Conservation (phyloP, 2,797 vertebrate species). For the Odontamblyopus rebecca region DNA sequence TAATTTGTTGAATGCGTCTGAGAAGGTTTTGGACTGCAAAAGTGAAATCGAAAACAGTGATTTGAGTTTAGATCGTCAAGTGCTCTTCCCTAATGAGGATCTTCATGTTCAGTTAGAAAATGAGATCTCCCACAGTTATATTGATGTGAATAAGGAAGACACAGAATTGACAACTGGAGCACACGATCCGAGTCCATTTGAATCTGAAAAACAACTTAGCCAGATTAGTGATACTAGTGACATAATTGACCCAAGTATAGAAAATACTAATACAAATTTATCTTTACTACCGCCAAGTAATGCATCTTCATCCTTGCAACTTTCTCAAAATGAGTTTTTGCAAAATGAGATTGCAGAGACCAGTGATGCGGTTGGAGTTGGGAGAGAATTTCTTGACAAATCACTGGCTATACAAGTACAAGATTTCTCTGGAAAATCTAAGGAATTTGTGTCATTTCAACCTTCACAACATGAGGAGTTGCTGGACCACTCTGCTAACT, state of each 20-base stretch:
- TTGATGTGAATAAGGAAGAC: slow-evolving; percentile 13
- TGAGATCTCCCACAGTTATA: background rate
- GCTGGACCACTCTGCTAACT: background rate
- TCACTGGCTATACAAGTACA: background rate
- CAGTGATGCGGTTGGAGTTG: background rate
- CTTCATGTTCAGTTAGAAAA: slow-evolving; percentile 9
- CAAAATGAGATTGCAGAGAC: background rate
- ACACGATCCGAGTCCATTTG: background rate
- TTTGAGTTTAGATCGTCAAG: slow-evolving; percentile 13
- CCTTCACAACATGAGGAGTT: background rate
- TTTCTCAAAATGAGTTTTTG: slow-evolving; percentile 2
- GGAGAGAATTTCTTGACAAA: background rate
- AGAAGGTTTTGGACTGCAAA: slow-evolving; percentile 22
- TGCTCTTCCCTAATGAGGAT: slow-evolving; percentile 15
- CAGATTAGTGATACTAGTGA: background rate
- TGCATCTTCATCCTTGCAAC: background rate
- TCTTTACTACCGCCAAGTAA: background rate
- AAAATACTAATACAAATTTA: background rate
- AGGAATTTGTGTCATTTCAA: background rate
- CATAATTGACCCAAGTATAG: background rate
- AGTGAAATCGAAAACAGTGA: slow-evolving; percentile 29
- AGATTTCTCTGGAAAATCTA: background rate
- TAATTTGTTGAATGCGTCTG: background rate
- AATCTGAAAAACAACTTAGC: background rate
- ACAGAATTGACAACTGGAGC: slow-evolving; percentile 3